Evolutionary conservation across 2,113 vertebrate species (phyloP).

Genomic region (Hemichromis elongatus): DNA sequence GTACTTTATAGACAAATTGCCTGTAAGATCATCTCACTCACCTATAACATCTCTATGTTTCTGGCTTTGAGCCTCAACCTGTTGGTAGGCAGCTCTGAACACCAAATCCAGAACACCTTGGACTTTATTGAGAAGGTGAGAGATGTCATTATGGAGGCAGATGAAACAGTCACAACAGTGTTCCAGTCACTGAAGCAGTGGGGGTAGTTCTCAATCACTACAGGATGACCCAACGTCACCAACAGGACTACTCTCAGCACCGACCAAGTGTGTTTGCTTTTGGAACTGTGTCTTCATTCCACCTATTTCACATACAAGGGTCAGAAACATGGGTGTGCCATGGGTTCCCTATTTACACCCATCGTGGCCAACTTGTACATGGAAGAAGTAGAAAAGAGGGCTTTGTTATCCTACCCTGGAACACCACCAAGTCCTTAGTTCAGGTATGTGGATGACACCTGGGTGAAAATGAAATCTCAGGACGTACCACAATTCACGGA

Average conservation of each 20-base stretch:
- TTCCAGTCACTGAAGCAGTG: accelerated
- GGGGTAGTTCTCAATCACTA: accelerated
- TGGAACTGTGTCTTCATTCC: too few relatives aligned
- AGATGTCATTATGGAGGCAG: background rate
- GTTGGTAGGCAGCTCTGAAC: accelerated
- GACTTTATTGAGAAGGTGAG: background rate
- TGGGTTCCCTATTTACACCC: too few relatives aligned
- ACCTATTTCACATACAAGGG: too few relatives aligned
- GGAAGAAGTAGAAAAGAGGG: too few relatives aligned
- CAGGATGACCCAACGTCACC: background rate
- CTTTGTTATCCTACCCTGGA: too few relatives aligned
- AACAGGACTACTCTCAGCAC: accelerated
- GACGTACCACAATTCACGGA: too few relatives aligned
- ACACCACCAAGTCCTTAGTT: too few relatives aligned
- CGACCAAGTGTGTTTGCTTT: accelerated
- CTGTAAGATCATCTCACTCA: background rate
- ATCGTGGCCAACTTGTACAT: too few relatives aligned
- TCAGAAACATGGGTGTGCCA: too few relatives aligned
- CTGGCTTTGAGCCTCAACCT: accelerated
- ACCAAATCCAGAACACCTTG: background rate
- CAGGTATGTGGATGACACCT: too few relatives aligned
- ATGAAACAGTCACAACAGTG: background rate
- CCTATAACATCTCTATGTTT: background rate
- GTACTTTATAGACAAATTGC: background rate
- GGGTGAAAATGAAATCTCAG: too few relatives aligned